Evolutionary conservation across 2,888 invertebrate species (phyloP).

Genomic region (Thereva nobilitata): DNA sequence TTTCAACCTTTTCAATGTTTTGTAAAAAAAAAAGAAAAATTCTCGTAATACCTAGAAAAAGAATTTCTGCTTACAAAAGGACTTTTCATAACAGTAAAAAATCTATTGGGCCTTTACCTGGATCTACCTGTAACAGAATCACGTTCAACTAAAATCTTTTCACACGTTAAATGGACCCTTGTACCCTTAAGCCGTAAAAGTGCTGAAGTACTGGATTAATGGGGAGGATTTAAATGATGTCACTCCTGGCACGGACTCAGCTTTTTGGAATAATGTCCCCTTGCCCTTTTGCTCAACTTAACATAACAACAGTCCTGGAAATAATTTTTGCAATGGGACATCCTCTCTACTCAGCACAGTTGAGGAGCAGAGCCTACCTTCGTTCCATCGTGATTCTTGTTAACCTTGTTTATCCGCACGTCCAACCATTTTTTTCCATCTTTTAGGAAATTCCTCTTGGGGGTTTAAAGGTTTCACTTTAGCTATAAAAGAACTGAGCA

Average conservation of each 20-base stretch:
- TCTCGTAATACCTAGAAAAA: slow-evolving; percentile 24
- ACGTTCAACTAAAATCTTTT: slow-evolving; percentile 21
- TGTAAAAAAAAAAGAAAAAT: background rate
- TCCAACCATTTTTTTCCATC: too few relatives aligned
- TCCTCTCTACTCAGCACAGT: too few relatives aligned
- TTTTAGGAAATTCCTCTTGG: too few relatives aligned
- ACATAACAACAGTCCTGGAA: too few relatives aligned
- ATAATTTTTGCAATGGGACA: too few relatives aligned
- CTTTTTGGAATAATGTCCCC: background rate
- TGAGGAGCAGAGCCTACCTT: too few relatives aligned
- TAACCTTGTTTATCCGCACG: too few relatives aligned
- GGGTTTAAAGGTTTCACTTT: too few relatives aligned
- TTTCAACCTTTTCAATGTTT: slow-evolving; percentile 34
- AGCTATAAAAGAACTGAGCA: too few relatives aligned
- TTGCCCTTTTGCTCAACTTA: too few relatives aligned
- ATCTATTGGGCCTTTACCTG: slow-evolving; percentile 24
- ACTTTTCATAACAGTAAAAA: slow-evolving; percentile 27
- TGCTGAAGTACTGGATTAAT: slow-evolving; percentile 24
- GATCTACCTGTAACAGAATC: slow-evolving; percentile 11
- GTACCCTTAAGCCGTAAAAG: slow-evolving; percentile 15
- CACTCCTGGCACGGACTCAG: slow-evolving; percentile 1
- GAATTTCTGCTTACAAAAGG: slow-evolving; percentile 27
- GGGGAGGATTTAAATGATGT: slow-evolving; percentile 25
- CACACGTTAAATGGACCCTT: slow-evolving; percentile 30
- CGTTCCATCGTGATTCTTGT: too few relatives aligned